Evolutionary conservation across 1,140 invertebrate species (phyloP).

Genomic region (Cardiocondyla obscurior): DNA sequence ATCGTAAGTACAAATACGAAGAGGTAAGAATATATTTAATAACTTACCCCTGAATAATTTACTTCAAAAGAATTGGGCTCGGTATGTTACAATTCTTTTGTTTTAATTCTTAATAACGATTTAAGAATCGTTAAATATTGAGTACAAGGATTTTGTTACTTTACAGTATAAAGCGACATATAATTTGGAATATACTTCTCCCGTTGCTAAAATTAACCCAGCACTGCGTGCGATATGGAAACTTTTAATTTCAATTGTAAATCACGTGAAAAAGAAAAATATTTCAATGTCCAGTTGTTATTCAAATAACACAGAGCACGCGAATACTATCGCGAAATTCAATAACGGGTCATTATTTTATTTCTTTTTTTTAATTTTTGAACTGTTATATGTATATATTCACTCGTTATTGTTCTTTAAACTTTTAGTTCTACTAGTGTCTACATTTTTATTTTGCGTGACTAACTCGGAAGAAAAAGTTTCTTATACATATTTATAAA

Average conservation of each 20-base stretch:
- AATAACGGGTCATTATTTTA: not conserved
- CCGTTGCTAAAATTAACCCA: not conserved
- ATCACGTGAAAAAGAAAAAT: not conserved
- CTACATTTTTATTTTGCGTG: constrained; percentile 32
- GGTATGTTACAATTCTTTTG: no score
- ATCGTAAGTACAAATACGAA: no score
- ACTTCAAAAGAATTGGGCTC: no score
- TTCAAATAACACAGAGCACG: not conserved
- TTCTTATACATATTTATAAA: constrained; percentile 45
- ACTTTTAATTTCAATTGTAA: not conserved
- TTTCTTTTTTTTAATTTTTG: not conserved
- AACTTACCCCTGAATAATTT: no score
- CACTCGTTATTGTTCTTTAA: not conserved
- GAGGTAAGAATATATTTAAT: no score
- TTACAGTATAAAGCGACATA: not conserved
- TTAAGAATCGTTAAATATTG: no score
- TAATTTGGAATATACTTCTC: not conserved
- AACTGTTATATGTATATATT: not conserved
- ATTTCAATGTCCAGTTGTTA: not conserved
- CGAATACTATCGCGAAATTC: not conserved
- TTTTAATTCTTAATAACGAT: no score
- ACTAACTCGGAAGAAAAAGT: not conserved
- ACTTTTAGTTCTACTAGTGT: not conserved
- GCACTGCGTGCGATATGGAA: not conserved
- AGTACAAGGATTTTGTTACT: not conserved